Conservation (phyloP, 2,797 vertebrate genomes). For the Melanotaenia trifasciata region DNA sequence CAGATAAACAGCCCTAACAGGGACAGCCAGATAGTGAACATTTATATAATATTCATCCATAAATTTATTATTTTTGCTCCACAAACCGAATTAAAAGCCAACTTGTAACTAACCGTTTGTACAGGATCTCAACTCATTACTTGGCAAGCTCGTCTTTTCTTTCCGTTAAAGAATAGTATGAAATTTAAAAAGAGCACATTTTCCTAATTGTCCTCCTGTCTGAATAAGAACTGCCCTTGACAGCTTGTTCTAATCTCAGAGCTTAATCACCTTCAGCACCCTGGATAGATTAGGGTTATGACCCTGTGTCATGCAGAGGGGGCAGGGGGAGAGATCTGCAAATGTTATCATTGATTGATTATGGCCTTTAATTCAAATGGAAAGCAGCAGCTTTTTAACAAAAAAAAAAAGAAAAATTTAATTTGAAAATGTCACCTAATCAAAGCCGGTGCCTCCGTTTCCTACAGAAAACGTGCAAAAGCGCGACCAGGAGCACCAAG, state of each 20-base stretch:
- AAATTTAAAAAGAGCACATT: slow-evolving; percentile 12
- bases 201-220: slow-evolving; percentile 58
- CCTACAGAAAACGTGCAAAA: background rate
- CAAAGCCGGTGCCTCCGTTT: slow-evolving; percentile 4
- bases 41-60: background rate
- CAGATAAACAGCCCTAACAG: background rate
- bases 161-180: background rate
- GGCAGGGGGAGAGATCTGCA: slow-evolving; percentile 76
- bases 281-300: slow-evolving; percentile 89
- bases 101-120: background rate
- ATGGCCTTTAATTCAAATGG: slow-evolving; percentile 83
- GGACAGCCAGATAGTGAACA: background rate
- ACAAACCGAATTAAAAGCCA: background rate
- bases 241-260: slow-evolving; percentile 81
- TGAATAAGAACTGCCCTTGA: slow-evolving; percentile 82
- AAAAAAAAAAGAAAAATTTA: slow-evolving; percentile 12
- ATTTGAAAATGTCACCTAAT: slow-evolving; percentile 39
- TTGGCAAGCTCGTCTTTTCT: no score
- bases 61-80: no score
- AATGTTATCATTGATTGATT: slow-evolving; percentile 90
- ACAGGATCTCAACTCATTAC: no score
- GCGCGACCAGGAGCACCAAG: background rate
- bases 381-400: slow-evolving; percentile 67
- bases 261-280: slow-evolving; percentile 86
- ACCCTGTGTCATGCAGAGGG: slow-evolving; percentile 81